Evolutionary conservation across 2,888 invertebrate genomes (phyloP), one percentile per base, ranked within the genome.

Genomic region (Nomada ferruginata): DNA sequence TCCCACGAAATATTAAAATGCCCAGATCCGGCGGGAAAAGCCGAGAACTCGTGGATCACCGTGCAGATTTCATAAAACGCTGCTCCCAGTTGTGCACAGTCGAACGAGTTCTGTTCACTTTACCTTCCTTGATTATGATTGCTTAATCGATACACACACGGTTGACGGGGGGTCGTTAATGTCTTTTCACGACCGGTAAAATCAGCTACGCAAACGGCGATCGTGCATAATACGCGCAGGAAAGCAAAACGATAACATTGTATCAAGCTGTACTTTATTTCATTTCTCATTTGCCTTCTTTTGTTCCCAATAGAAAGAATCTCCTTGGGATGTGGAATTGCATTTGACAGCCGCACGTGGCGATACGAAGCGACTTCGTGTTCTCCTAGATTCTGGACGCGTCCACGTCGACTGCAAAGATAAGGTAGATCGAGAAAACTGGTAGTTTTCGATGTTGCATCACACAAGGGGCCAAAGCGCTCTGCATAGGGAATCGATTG

Each of bases 401-500:
- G 98, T 98, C 72, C 98, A 98, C 94, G 98, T 98, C 66, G 98
- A 98, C 95, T 98, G 98, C 91, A 96, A 97, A 93, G 98, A 99
- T 94, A 96, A 98, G 96, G 98, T 98, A 94, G 95, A 94, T 91
- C 66, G 15, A 50, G 13, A 53, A 23, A 26, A 55, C 18, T 15
- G 15, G 36, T 29, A 36, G 26, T 64, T 53, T 7, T 23, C 44
- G 55, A 50, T 20, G 50, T 44, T 42, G 47, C 11, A 15, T 36
- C 57, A 2, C 29, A 5, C 26, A 36, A n/a, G n/a, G 1, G 42
- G 36, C 55, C 11, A n/a, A 44, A 57, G 23, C 7, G 26, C 13
- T n/a, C 36, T 20, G 26, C 23, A 53, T 29, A 4, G 18, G 20
- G 20, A 57, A 64, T 55, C 18, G 47, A 13, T 71, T 47, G 13